Evolutionary conservation across 2,888 invertebrate species (phyloP).

Genomic region (Drosophila niveifrons): DNA sequence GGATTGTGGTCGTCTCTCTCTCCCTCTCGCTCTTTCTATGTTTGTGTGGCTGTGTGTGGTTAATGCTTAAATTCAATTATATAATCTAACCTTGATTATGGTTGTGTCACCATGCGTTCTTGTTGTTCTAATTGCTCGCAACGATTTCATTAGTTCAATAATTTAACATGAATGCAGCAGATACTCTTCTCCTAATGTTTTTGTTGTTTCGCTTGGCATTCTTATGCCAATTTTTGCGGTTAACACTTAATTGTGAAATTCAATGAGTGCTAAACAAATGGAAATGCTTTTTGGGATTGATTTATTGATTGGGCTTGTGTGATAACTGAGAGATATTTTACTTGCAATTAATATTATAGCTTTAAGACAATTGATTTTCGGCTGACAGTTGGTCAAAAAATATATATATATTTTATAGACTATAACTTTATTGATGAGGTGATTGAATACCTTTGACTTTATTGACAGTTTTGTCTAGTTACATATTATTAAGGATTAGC

Average conservation of each 20-base stretch:
- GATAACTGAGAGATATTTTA: neutral
- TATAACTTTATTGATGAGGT: too few relatives aligned
- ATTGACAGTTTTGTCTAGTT: neutral
- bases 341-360: neutral
- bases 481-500: neutral
- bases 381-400: too few relatives aligned
- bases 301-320: neutral
- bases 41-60: constrained; percentile 21
- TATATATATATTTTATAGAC: too few relatives aligned
- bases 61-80: constrained; percentile 41
- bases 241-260: neutral
- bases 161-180: neutral
- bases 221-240: neutral
- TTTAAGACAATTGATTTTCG: too few relatives aligned
- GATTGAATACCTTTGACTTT: too few relatives aligned
- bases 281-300: neutral
- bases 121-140: neutral
- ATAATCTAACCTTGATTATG: constrained; percentile 21
- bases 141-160: neutral
- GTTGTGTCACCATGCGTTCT: constrained; percentile 1
- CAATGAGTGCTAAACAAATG: neutral
- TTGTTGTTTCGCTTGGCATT: neutral
- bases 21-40: too few relatives aligned
- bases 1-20: neutral
- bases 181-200: neutral